phyloP scores from a whole-genome alignment of 2,888 invertebrate species.

The Plebejus melissa region DNA sequence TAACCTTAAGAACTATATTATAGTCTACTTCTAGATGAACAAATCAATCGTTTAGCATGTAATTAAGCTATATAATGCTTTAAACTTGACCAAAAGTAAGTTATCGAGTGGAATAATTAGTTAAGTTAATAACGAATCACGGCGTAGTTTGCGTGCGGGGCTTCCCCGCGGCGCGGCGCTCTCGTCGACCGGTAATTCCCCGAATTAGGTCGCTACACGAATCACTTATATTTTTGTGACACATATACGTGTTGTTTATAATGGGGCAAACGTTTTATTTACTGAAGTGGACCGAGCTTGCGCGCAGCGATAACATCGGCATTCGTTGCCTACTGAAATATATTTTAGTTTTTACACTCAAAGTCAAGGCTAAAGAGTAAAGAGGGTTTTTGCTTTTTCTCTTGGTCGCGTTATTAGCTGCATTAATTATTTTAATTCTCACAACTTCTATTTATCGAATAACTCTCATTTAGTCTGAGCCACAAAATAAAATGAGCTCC shows the following conservation, averaged over 20 bases:
- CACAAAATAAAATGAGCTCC: not conserved
- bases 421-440: not conserved
- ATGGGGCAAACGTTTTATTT: not conserved
- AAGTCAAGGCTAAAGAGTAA: not conserved
- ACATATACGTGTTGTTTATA: slow-evolving; percentile 18
- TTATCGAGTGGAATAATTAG: not conserved
- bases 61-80: not conserved
- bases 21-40: not conserved
- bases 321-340: not conserved
- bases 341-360: not conserved
- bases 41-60: not conserved
- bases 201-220: slow-evolving; percentile 11
- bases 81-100: slow-evolving; percentile 7
- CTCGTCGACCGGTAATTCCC: not conserved
- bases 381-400: not conserved
- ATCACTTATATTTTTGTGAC: slow-evolving; percentile 13
- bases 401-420: not conserved
- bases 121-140: slow-evolving; percentile 18
- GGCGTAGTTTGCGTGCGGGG: slow-evolving; percentile 3
- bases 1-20: too few relatives aligned
- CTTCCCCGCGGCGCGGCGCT: not conserved
- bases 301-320: not conserved
- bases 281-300: slow-evolving; percentile 13
- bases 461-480: not conserved
- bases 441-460: not conserved